These are phyloP conservation scores for Gobiocypris rarus DNA, from an alignment of 2,113 vertebrate species.

Conservation along the genomic window DNA sequence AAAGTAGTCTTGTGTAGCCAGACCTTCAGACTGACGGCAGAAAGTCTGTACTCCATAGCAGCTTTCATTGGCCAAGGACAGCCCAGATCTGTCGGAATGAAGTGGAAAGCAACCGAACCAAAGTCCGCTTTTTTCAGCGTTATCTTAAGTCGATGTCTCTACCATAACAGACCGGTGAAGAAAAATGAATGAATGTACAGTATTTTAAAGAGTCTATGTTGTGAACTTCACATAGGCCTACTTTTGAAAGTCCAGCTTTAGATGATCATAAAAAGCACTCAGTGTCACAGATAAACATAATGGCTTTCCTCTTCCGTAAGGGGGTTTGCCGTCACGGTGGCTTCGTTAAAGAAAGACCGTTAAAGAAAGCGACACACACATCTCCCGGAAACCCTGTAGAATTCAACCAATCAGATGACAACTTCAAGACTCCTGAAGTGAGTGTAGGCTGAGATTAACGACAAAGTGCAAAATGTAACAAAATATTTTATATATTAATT, in stretches of 20 bases:
- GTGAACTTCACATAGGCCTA: not conserved
- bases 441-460: no score
- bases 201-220: not conserved
- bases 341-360: not conserved
- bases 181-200: not conserved
- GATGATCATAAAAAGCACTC: no score
- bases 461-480: no score
- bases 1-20: not conserved
- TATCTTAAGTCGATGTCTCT: not conserved
- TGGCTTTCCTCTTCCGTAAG: not conserved
- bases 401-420: no score
- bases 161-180: no score
- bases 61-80: constrained; percentile 4
- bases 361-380: no score
- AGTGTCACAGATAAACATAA: not conserved
- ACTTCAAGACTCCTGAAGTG: no score
- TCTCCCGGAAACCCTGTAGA: no score
- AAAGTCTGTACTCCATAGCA: not conserved
- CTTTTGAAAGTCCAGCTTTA: not conserved
- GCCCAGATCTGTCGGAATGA: not conserved
- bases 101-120: not conserved
- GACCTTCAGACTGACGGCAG: not conserved
- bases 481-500: no score
- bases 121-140: not conserved
- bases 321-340: not conserved